phyloP scores from a whole-genome alignment of 2,797 vertebrate genomes.

The Galagoides demidoff region DNA sequence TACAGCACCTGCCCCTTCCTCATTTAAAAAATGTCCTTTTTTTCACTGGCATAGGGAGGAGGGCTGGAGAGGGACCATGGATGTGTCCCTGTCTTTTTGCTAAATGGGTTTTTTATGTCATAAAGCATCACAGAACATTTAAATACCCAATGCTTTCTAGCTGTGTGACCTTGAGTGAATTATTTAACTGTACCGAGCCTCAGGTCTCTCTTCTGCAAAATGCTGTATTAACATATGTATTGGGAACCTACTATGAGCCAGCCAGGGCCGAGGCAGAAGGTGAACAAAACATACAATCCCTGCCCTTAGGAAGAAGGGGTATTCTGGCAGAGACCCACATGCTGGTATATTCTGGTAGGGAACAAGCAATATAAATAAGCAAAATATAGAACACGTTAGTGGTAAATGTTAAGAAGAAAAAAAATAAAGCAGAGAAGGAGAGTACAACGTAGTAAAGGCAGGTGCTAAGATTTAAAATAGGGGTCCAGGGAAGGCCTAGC shows the following conservation, averaged over 20 bases:
- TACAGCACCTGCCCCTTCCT: neutral
- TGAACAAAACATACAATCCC: neutral
- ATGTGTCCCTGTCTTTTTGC: neutral
- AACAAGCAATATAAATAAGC: neutral
- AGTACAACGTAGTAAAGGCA: neutral
- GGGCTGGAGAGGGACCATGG: neutral
- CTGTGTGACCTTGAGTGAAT: neutral
- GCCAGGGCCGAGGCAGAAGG: neutral
- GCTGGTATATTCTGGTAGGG: neutral
- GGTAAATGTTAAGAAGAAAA: neutral
- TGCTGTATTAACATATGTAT: neutral
- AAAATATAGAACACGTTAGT: neutral
- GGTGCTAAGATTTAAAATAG: neutral
- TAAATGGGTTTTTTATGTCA: constrained; percentile 16
- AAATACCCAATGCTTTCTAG: neutral
- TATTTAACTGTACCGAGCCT: neutral
- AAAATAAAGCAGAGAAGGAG: neutral
- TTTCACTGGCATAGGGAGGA: neutral
- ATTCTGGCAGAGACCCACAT: neutral
- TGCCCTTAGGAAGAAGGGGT: neutral
- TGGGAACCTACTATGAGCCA: neutral
- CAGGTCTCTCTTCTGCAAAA: constrained; percentile 23
- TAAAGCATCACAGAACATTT: constrained; percentile 9
- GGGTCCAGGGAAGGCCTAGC: neutral
- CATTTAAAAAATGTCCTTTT: neutral